Conservation (phyloP, 2,113 vertebrate species). For the Micromys minutus region DNA sequence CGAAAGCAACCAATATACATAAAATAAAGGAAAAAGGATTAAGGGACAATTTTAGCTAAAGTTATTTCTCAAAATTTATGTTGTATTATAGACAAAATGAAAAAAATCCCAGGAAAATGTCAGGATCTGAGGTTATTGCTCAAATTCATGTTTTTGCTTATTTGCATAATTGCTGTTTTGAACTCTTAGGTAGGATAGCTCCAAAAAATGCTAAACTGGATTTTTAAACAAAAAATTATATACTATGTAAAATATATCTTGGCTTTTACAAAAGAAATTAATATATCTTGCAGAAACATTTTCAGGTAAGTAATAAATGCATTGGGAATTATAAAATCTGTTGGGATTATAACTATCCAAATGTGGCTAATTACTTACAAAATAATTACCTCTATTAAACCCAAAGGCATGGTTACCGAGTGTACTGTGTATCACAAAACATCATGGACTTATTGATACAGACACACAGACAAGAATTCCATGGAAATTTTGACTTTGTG, state of each 20-base stretch:
- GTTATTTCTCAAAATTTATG: not conserved
- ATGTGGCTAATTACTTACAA: not conserved
- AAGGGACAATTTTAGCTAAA: not conserved
- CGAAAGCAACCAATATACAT: not conserved
- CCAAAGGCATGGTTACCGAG: not conserved
- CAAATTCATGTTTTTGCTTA: not conserved
- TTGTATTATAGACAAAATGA: not conserved
- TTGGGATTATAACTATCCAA: constrained; percentile 15
- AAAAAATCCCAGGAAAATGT: not conserved
- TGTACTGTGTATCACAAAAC: not conserved
- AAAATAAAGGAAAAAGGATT: not conserved
- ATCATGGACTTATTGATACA: not conserved
- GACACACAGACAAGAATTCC: not conserved
- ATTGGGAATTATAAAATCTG: constrained; percentile 19
- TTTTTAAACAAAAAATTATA: not conserved
- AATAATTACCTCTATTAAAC: not conserved
- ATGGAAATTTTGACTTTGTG: constrained; percentile 9
- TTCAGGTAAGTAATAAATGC: constrained; percentile 8
- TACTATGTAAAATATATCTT: constrained; percentile 17
- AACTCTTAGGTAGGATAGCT: not conserved
- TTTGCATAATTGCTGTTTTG: not conserved
- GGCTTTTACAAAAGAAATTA: constrained; percentile 43
- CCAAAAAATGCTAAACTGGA: not conserved
- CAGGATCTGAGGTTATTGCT: not conserved
- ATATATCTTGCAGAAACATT: not conserved